Percentiles rank a stretch among this genome's conserved stretches.
phyloP scores from a whole-genome alignment of 2,113 vertebrate species.

The Lepus timidus region DNA sequence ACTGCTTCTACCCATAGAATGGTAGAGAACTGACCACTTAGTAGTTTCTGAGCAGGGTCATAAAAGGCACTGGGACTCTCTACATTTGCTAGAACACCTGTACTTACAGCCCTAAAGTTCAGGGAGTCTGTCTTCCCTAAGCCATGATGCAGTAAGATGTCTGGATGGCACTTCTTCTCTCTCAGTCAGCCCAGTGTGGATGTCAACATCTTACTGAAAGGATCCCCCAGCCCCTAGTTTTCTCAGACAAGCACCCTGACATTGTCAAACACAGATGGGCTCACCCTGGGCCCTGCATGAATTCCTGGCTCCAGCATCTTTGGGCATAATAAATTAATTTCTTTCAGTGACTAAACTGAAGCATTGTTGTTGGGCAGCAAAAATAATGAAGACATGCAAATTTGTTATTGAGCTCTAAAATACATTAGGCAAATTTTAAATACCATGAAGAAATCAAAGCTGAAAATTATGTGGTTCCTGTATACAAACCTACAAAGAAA shows the following conservation, averaged over 20 bases:
- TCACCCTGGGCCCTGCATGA: neutral
- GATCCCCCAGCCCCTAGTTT: neutral
- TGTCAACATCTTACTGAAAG: neutral
- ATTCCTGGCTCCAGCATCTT: neutral
- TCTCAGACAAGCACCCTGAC: neutral
- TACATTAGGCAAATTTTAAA: neutral
- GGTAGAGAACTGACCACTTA: neutral
- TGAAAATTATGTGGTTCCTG: neutral
- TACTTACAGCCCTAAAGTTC: neutral
- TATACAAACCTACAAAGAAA: conserved; percentile 34
- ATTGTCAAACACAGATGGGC: neutral
- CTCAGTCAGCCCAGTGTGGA: neutral
- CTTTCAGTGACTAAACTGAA: neutral
- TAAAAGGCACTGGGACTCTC: neutral
- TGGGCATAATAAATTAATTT: neutral
- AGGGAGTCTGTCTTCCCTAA: neutral
- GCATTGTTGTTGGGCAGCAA: neutral
- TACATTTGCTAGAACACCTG: neutral
- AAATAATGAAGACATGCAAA: neutral
- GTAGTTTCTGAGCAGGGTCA: neutral
- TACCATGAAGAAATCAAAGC: neutral
- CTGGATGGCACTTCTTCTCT: neutral
- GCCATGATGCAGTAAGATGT: neutral
- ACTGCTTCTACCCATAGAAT: neutral
- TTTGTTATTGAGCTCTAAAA: neutral